These are phyloP conservation scores for Tetragonula carbonaria DNA, from an alignment of 2,888 invertebrate species.

Conservation along the genomic window DNA sequence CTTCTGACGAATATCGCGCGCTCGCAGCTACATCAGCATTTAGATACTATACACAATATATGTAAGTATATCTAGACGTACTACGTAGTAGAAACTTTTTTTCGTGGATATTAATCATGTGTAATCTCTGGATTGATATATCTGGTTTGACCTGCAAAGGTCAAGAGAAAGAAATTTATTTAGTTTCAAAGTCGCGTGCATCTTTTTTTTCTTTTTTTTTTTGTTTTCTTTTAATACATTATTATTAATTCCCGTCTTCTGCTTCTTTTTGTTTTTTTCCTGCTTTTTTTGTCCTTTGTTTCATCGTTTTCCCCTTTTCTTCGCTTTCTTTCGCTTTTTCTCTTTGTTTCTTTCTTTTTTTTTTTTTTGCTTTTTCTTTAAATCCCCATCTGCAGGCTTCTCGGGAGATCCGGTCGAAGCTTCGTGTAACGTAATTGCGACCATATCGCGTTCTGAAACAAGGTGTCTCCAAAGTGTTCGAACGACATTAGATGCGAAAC, in stretches of 20 bases:
- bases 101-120: slow-evolving; percentile 63
- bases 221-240: slow-evolving; percentile 31
- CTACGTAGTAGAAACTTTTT: slow-evolving; percentile 78
- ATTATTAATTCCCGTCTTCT: slow-evolving; percentile 19
- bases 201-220: slow-evolving; percentile 42
- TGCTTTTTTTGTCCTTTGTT: background rate
- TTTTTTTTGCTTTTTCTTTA: background rate
- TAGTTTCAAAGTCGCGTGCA: slow-evolving; percentile 72
- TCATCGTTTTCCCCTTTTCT: background rate
- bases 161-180: slow-evolving; percentile 69
- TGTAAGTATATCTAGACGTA: slow-evolving; percentile 76
- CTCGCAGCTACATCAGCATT: slow-evolving; percentile 74
- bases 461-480: slow-evolving; percentile 5
- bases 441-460: background rate
- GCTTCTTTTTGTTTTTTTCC: background rate
- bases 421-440: slow-evolving; percentile 48
- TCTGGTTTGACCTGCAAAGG: slow-evolving; percentile 53
- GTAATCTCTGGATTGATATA: slow-evolving; percentile 69
- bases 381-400: slow-evolving; percentile 29
- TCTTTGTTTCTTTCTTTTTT: background rate
- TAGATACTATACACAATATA: slow-evolving; percentile 77
- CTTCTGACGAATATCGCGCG: slow-evolving; percentile 62
- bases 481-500: slow-evolving; percentile 28
- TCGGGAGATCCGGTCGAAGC: slow-evolving; percentile 67
- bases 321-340: background rate